Evolutionary conservation across 23 tunicate species (phyloP).

Genomic region (Trididemnum clinides): DNA sequence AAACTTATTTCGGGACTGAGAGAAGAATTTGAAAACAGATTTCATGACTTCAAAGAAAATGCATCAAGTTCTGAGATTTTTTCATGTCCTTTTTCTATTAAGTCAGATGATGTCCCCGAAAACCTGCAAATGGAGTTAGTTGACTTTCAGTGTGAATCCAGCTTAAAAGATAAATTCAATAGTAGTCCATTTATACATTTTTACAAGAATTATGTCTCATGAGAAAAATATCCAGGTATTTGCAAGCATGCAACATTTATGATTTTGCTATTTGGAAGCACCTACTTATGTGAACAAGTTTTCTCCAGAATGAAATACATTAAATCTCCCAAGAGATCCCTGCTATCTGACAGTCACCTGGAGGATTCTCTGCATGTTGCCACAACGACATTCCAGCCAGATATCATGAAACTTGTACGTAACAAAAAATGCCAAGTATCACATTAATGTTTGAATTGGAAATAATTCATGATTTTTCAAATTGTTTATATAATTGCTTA

Average conservation of each 20-base stretch:
- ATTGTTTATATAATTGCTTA: constrained; percentile 11
- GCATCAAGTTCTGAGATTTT: background rate
- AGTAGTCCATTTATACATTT: constrained; percentile 19
- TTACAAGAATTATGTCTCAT: constrained; percentile 28
- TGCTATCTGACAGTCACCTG: constrained; percentile 34
- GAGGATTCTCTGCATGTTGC: constrained; percentile 33
- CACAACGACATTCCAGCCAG: constrained; percentile 19
- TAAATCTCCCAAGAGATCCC: constrained; percentile 23
- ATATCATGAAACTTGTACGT: constrained; percentile 29
- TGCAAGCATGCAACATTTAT: constrained; percentile 17
- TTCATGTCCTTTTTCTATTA: constrained; percentile 30
- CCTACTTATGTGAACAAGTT: constrained; percentile 29
- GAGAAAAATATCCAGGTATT: constrained; percentile 38
- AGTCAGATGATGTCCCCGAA: constrained; percentile 34
- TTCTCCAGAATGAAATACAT: constrained; percentile 19
- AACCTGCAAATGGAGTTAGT: constrained; percentile 42
- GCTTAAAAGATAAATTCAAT: constrained; percentile 32
- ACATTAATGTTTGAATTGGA: constrained; percentile 32
- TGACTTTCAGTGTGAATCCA: constrained; percentile 33
- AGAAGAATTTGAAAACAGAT: constrained; percentile 29
- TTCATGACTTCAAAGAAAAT: constrained; percentile 16
- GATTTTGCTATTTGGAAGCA: constrained; percentile 30
- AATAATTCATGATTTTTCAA: constrained; percentile 27
- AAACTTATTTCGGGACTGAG: constrained; percentile 30
- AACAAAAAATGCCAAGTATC: constrained; percentile 20